Base-by-base conservation (phyloP, 2,888 invertebrate species). In the Lepidochrysops patricia region DNA sequence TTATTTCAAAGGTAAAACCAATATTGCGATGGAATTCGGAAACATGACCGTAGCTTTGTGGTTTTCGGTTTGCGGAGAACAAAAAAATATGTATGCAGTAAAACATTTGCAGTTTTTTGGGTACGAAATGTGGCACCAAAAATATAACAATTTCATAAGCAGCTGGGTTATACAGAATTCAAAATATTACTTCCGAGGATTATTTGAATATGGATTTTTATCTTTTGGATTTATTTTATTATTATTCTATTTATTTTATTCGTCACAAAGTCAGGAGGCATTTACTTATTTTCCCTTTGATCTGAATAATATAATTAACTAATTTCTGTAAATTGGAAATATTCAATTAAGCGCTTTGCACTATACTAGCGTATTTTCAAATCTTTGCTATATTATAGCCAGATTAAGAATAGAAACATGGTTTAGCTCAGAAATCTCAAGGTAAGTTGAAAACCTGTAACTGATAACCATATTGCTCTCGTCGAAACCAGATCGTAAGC, bases 401-500 rank as follows among this genome's bases (percentile, higher is more conserved):
- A n/a, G n/a, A n/a, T n/a, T n/a, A n/a, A n/a, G n/a, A n/a, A n/a
- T n/a, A n/a, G n/a, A n/a, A n/a, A n/a, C n/a, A n/a, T n/a, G n/a
- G n/a, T n/a, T n/a, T n/a, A n/a, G n/a, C n/a, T n/a, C n/a, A n/a
- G n/a, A n/a, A n/a, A n/a, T n/a, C n/a, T n/a, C n/a, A n/a, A n/a
- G n/a, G n/a, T n/a, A n/a, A 43, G 52, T 27, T 52, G 9, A 27
- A 50, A 52, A 13, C 26, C 52, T 13, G 52, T 27, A 7, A 52
- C 26, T 15, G 26, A 27, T 27, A 13, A 52, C 26, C 52, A 26
- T 57, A 34, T 57, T 57, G 57, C 13, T 35, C 13, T 26, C 57
- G 35, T 13, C 25, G 57, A 25, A 27, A 43, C 27, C 12, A 64
- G 57, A 62, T 61, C 60, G 60, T 62, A 62, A 64, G 60, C 62